phyloP scores from a whole-genome alignment of 2,113 vertebrate genomes.

The Pogonocichla stellata region DNA sequence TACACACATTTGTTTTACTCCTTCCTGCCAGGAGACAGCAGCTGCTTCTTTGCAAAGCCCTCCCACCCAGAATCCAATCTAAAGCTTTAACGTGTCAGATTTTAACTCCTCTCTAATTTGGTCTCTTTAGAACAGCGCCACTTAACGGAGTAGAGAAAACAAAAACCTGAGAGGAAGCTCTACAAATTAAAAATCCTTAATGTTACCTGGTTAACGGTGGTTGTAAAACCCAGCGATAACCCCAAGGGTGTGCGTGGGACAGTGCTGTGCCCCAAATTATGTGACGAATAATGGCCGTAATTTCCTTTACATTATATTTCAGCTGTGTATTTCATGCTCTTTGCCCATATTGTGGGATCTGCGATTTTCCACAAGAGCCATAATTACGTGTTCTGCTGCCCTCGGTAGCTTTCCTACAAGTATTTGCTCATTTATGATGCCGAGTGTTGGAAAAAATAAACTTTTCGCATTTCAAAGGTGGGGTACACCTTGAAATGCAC shows the following conservation, averaged over 20 bases:
- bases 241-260: neutral
- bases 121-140: neutral
- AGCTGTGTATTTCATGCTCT: neutral
- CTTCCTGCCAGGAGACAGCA: neutral
- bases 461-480: neutral
- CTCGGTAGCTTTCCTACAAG: neutral
- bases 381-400: accelerated
- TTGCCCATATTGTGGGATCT: accelerated
- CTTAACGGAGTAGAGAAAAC: neutral
- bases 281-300: accelerated
- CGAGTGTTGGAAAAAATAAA: accelerated
- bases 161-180: neutral
- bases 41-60: neutral
- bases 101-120: neutral
- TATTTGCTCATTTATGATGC: neutral
- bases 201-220: accelerated
- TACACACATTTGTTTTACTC: neutral
- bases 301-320: accelerated
- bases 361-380: neutral
- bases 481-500: neutral
- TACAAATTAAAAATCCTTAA: neutral
- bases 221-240: neutral
- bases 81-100: neutral
- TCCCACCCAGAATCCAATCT: neutral
- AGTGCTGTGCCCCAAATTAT: neutral